Percentiles rank a stretch among this genome's conserved stretches.
These are phyloP conservation scores for Laticauda colubrina DNA, from an alignment of 2,113 vertebrate genomes.

Conservation along the genomic window DNA sequence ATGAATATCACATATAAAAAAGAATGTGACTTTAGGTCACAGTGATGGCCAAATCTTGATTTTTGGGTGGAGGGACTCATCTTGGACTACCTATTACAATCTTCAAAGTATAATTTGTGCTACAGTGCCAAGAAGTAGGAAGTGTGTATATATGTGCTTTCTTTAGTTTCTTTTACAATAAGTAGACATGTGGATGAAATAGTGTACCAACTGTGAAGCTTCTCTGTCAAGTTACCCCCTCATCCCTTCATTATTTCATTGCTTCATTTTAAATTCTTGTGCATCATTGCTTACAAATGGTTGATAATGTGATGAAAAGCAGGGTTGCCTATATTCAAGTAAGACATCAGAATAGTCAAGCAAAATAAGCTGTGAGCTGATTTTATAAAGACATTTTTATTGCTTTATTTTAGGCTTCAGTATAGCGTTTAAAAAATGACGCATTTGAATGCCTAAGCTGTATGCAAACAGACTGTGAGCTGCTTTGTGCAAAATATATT, in stretches of 20 bases:
- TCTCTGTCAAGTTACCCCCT: not conserved
- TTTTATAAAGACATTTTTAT: not conserved
- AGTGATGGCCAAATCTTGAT: not conserved
- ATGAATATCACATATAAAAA: not conserved
- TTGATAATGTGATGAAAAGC: slow-evolving; percentile 14
- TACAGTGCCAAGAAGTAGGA: not conserved
- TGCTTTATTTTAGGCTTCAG: slow-evolving; percentile 2
- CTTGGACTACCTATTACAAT: not conserved
- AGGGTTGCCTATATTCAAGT: not conserved
- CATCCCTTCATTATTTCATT: not conserved
- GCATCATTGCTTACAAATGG: slow-evolving; percentile 24
- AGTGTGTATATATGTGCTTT: not conserved
- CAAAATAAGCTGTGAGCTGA: not conserved
- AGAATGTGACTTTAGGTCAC: not conserved
- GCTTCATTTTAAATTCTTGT: slow-evolving; percentile 23
- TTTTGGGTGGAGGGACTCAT: not conserved
- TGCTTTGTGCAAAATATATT: slow-evolving; percentile 5
- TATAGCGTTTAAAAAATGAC: not conserved
- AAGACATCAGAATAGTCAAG: slow-evolving; percentile 1
- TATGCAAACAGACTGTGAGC: not conserved
- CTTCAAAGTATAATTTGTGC: not conserved
- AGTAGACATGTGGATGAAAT: slow-evolving; percentile 1
- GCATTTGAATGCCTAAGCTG: not conserved
- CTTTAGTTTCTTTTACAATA: slow-evolving; percentile 22
- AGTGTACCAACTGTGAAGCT: not conserved